Conservation (phyloP, 2,113 vertebrate species). For the Phrynocephalus versicolor region DNA sequence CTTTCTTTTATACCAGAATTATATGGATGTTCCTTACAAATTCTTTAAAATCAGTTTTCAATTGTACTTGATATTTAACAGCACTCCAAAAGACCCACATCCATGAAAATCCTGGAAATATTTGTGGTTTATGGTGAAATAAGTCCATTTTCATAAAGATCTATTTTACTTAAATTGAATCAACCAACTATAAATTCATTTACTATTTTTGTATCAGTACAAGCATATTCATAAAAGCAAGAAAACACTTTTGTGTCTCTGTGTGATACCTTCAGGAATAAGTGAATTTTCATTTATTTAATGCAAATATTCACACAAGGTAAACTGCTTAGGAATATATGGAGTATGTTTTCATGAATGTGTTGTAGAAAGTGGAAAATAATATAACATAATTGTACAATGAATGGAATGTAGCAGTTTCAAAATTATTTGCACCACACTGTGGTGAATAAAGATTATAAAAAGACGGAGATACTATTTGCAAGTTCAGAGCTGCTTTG, state of each 20-base stretch:
- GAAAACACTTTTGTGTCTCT: constrained; percentile 73
- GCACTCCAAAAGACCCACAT: constrained; percentile 50
- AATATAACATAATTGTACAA: constrained; percentile 78
- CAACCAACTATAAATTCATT: constrained; percentile 80
- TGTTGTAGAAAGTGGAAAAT: constrained; percentile 74
- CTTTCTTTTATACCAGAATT: constrained; percentile 34
- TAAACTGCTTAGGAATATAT: constrained; percentile 75
- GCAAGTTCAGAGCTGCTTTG: constrained; percentile 58
- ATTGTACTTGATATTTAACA: constrained; percentile 47
- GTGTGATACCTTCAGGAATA: constrained; percentile 72
- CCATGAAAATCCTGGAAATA: constrained; percentile 63
- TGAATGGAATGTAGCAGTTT: constrained; percentile 72
- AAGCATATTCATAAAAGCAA: constrained; percentile 74
- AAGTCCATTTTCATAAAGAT: constrained; percentile 75
- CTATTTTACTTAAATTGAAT: constrained; percentile 77
- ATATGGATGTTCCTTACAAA: constrained; percentile 15
- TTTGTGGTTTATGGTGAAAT: constrained; percentile 74
- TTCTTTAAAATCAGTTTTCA: constrained; percentile 23
- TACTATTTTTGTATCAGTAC: constrained; percentile 75
- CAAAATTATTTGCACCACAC: constrained; percentile 65
- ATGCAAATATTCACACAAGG: constrained; percentile 77
- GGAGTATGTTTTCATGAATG: constrained; percentile 71
- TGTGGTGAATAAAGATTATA: constrained; percentile 59
- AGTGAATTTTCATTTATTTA: constrained; percentile 79
- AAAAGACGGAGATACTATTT: constrained; percentile 60